Percentiles rank a stretch among this genome's conserved stretches.
Conservation (phyloP, 2,888 invertebrate species). For the Euspilapteryx auroguttella region DNA sequence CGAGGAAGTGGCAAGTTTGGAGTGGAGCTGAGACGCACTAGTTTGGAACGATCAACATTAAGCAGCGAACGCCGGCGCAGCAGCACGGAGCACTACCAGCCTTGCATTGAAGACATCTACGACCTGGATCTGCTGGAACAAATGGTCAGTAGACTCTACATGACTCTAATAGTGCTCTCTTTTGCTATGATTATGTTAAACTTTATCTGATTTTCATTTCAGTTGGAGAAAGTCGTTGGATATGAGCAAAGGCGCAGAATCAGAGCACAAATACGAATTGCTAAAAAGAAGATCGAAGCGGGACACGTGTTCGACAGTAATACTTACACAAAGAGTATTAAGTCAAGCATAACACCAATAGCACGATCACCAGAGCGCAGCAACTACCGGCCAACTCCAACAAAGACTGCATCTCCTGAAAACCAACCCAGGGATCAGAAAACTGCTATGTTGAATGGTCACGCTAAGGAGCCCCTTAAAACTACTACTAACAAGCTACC, state of each 20-base stretch:
- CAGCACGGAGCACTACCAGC: constrained; percentile 46
- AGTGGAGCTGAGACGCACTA: constrained; percentile 64
- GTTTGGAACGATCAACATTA: constrained; percentile 47
- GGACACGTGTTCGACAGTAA: constrained; percentile 16
- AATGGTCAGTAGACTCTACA: constrained; percentile 55
- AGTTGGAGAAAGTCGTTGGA: constrained; percentile 74
- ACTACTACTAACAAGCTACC: constrained; percentile 13
- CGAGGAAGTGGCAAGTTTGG: constrained; percentile 68
- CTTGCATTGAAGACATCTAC: constrained; percentile 72
- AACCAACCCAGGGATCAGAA: constrained; percentile 4
- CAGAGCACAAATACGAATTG: constrained; percentile 73
- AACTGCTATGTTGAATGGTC: constrained; percentile 22
- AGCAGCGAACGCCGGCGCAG: constrained; percentile 45
- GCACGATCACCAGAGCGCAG: too few species aligned
- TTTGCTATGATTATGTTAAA: constrained; percentile 12
- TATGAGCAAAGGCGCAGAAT: constrained; percentile 79
- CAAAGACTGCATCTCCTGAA: constrained; percentile 12
- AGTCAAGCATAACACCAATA: constrained; percentile 16
- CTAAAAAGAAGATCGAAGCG: constrained; percentile 63
- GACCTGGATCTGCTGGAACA: constrained; percentile 71
- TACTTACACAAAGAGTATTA: constrained; percentile 18
- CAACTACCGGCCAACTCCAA: constrained; percentile 10
- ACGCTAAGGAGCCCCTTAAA: constrained; percentile 19
- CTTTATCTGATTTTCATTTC: constrained; percentile 25
- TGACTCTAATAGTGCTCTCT: constrained; percentile 12